A percentile compares a stretch with the other conserved stretches of the same genome.
These are phyloP conservation scores for Nyctalus aviator DNA, from an alignment of 2,797 vertebrate species.

Conservation along the genomic window DNA sequence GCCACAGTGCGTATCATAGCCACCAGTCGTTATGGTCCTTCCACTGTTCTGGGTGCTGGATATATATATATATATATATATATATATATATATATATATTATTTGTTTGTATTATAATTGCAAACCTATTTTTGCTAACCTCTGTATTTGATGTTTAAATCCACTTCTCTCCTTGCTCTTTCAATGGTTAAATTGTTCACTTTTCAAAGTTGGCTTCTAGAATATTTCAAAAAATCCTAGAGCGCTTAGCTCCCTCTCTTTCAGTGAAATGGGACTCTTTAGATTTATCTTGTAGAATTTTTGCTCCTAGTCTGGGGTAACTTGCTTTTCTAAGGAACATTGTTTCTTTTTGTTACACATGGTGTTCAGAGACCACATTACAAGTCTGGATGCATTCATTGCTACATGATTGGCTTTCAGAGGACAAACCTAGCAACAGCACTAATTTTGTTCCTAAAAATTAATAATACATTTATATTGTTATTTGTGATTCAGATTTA, in stretches of 20 bases:
- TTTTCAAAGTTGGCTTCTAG: slow-evolving; percentile 1
- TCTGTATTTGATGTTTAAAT: slow-evolving; percentile 4
- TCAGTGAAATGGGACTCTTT: not conserved
- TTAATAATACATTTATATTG: not conserved
- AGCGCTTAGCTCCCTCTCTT: not conserved
- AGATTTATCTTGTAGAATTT: not conserved
- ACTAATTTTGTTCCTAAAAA: not conserved
- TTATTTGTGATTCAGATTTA: slow-evolving; percentile 13
- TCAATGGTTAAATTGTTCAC: not conserved
- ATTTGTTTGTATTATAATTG: not conserved
- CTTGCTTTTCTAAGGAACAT: not conserved
- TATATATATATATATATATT: not conserved
- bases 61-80: no score
- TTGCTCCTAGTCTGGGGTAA: not conserved
- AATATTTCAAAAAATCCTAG: not conserved
- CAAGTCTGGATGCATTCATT: not conserved
- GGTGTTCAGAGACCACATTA: not conserved
- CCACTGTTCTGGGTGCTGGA: no score
- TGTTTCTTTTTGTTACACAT: not conserved
- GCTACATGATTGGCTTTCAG: not conserved
- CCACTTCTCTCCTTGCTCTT: not conserved
- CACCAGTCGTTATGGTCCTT: no score
- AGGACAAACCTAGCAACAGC: not conserved
- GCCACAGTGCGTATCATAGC: no score
- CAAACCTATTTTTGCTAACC: not conserved